Conservation (phyloP, 2,113 vertebrate genomes). For the Narcine bancroftii region DNA sequence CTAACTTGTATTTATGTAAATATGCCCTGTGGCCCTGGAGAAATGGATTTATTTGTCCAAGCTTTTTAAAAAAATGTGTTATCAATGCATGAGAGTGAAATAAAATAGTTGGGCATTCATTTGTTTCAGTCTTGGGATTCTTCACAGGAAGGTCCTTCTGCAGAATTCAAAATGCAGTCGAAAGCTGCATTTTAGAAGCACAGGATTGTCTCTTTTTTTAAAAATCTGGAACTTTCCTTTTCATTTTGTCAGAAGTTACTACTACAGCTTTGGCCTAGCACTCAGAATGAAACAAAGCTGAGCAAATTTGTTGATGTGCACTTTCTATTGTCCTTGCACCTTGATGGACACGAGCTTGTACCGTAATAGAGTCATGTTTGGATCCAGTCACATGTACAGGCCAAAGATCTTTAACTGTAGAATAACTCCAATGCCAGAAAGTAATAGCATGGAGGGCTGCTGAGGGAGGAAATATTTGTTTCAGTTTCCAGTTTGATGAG, state of each 20-base stretch:
- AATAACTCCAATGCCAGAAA: neutral
- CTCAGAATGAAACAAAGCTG: neutral
- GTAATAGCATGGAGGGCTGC: neutral
- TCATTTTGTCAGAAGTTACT: neutral
- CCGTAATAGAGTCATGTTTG: neutral
- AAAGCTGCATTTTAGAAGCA: neutral
- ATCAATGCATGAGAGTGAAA: neutral
- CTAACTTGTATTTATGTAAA: too few species aligned
- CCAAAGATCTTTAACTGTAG: neutral
- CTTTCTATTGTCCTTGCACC: neutral
- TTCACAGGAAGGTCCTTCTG: neutral
- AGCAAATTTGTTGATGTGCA: neutral
- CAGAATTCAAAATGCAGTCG: neutral
- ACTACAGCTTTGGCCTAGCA: too few species aligned
- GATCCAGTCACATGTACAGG: neutral
- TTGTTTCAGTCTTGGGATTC: neutral
- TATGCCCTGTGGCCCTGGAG: too few species aligned
- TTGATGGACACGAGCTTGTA: neutral
- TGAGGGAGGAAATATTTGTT: neutral
- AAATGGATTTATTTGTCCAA: too few species aligned
- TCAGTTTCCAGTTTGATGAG: neutral
- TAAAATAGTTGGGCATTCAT: neutral
- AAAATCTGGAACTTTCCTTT: neutral
- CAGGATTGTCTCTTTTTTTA: neutral
- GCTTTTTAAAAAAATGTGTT: too few species aligned